phyloP scores from a whole-genome alignment of 2,797 vertebrate species.

The Gambelia wislizenii region DNA sequence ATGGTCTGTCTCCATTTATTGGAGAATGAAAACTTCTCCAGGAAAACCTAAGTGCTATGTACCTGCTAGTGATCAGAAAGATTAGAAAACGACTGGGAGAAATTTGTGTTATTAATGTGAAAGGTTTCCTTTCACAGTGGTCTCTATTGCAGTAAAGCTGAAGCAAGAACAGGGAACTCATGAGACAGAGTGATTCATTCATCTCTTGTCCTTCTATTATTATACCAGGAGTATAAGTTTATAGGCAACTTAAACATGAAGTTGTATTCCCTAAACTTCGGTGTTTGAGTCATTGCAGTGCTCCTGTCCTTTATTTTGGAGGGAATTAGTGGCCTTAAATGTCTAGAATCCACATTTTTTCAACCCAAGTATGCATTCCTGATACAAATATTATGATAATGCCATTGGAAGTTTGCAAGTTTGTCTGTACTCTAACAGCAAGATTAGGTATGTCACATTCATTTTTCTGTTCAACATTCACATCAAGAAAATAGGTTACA shows the following conservation, averaged over 20 bases:
- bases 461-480: constrained; percentile 2
- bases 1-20: background rate
- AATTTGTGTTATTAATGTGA: background rate
- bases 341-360: background rate
- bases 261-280: background rate
- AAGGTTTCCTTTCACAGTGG: background rate
- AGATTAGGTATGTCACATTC: background rate
- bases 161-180: background rate
- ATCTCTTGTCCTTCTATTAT: no score
- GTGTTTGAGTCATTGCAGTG: background rate
- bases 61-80: background rate
- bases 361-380: accelerated
- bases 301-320: background rate
- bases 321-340: background rate
- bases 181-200: background rate
- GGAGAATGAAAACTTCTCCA: background rate
- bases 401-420: accelerated
- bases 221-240: background rate
- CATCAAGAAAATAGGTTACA: background rate
- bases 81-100: background rate
- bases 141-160: background rate
- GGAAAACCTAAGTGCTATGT: background rate
- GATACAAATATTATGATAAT: accelerated
- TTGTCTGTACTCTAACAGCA: background rate
- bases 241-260: background rate